Evolutionary conservation across 2,113 vertebrate genomes (phyloP).

Genomic region (Salvelinus alpinus): DNA sequence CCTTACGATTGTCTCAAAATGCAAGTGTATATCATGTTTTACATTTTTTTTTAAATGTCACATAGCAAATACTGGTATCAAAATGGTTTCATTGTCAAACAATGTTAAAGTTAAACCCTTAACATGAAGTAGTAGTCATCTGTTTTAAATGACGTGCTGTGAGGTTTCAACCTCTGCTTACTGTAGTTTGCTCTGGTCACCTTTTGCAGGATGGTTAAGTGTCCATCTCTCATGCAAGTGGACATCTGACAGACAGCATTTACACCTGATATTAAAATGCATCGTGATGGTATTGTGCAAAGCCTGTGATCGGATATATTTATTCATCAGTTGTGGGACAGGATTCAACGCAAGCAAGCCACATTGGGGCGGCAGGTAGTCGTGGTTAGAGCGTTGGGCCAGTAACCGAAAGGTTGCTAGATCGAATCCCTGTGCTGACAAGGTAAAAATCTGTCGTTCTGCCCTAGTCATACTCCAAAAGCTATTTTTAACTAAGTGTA

Average conservation of each 20-base stretch:
- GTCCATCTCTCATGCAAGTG: too few relatives aligned
- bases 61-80: not conserved
- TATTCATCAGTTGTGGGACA: too few relatives aligned
- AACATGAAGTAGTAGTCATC: too few relatives aligned
- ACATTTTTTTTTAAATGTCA: too few relatives aligned
- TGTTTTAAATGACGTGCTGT: not conserved
- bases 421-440: too few relatives aligned
- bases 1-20: not conserved
- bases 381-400: too few relatives aligned
- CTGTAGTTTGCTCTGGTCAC: not conserved
- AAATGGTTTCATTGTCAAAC: not conserved
- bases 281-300: not conserved
- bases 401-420: too few relatives aligned
- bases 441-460: too few relatives aligned
- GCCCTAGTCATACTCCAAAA: too few relatives aligned
- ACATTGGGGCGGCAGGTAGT: too few relatives aligned
- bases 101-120: not conserved
- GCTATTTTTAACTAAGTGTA: slow-evolving; percentile 12
- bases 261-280: not conserved
- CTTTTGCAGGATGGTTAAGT: not conserved
- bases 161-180: not conserved
- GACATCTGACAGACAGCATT: not conserved
- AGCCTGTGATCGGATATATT: too few relatives aligned
- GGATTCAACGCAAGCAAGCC: too few relatives aligned
- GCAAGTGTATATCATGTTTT: not conserved